Evolutionary conservation across 2,888 invertebrate species (phyloP).

Genomic region (Eristalis arbustorum): DNA sequence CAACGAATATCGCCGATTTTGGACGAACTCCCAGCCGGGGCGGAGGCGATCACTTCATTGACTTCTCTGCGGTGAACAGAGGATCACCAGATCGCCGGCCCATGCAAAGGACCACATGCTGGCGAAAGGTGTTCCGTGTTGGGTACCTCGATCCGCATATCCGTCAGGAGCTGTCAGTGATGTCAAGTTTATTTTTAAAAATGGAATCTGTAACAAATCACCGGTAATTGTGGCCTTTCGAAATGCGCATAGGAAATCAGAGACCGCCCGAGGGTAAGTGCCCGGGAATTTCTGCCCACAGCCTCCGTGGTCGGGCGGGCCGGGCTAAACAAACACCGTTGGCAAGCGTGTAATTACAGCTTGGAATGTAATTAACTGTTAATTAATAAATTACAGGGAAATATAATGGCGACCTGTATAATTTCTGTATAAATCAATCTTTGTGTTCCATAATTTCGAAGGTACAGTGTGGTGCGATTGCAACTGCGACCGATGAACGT

Average conservation of each 20-base stretch:
- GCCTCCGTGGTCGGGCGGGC: slow-evolving; percentile 46
- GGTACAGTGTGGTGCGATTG: too few species aligned
- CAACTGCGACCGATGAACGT: not conserved
- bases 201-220: slow-evolving; percentile 41
- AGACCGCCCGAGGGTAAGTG: slow-evolving; percentile 36
- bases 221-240: slow-evolving; percentile 37
- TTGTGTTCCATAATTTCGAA: slow-evolving; percentile 25
- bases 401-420: slow-evolving; percentile 50
- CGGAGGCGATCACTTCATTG: slow-evolving; percentile 45
- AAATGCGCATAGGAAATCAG: slow-evolving; percentile 61
- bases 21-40: slow-evolving; percentile 10
- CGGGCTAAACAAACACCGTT: slow-evolving; percentile 56
- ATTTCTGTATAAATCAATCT: slow-evolving; percentile 55
- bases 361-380: slow-evolving; percentile 60
- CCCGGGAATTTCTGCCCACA: slow-evolving; percentile 41
- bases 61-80: slow-evolving; percentile 10
- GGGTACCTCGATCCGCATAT: slow-evolving; percentile 27
- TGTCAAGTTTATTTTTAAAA: slow-evolving; percentile 62
- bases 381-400: slow-evolving; percentile 64
- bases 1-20: slow-evolving; percentile 68
- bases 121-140: not conserved
- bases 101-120: slow-evolving; percentile 1
- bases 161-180: slow-evolving; percentile 29
- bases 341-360: slow-evolving; percentile 60
- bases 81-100: too few species aligned